Percentiles rank a stretch among this genome's conserved stretches.
These are phyloP conservation scores for Iphiclides podalirius DNA, from an alignment of 2,888 invertebrate genomes.

Conservation along the genomic window DNA sequence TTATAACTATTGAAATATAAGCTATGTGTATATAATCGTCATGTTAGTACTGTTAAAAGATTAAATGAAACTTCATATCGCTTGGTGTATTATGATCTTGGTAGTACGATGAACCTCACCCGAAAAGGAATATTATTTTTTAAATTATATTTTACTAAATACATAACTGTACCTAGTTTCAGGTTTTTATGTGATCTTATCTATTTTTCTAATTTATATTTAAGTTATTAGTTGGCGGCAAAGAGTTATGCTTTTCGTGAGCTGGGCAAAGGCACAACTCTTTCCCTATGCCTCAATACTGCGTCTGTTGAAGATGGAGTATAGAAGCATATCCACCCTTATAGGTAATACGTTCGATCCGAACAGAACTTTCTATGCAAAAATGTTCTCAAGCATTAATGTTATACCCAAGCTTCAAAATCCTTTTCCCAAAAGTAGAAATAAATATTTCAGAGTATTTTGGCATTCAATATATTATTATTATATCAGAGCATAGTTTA, in stretches of 20 bases:
- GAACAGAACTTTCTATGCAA: no score
- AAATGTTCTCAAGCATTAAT: no score
- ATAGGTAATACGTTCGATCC: no score
- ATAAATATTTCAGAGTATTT: conserved; percentile 31
- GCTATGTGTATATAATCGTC: conserved; percentile 69
- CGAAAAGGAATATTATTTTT: no score
- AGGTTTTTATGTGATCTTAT: no score
- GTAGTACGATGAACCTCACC: no score
- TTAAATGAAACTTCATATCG: conserved; percentile 11
- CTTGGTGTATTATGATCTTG: no score
- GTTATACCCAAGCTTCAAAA: conserved; percentile 8
- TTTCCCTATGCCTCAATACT: conserved; percentile 42
- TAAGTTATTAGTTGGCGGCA: no score
- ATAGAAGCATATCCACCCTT: no score
- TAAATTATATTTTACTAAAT: no score
- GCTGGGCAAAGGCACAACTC: conserved; percentile 75
- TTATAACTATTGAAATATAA: conserved; percentile 47
- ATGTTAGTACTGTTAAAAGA: conserved; percentile 44
- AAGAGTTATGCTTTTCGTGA: conserved; percentile 71
- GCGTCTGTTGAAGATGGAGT: conserved; percentile 3
- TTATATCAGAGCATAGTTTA: conserved; percentile 22
- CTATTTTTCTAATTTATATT: no score
- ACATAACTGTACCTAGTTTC: no score
- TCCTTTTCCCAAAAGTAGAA: not conserved
- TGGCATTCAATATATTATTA: conserved; percentile 22